Percentiles rank a stretch among this genome's conserved stretches.
phyloP scores from a whole-genome alignment of 2,888 invertebrate species.

The Drosophila demipolita region DNA sequence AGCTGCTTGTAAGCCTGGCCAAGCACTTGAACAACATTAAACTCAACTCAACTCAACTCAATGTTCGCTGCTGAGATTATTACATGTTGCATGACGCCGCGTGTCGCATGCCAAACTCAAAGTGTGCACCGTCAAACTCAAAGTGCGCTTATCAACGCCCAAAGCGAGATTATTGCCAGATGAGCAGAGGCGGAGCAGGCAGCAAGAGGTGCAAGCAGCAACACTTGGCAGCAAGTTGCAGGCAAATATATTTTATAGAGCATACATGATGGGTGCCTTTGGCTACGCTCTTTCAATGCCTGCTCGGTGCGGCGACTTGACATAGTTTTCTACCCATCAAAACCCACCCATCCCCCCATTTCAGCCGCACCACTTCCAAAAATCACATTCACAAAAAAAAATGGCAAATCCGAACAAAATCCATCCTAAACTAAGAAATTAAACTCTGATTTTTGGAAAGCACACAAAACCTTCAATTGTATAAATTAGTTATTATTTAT shows the following conservation, averaged over 20 bases:
- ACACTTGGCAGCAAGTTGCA: conserved; percentile 48
- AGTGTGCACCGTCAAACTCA: conserved; percentile 51
- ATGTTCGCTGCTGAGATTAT: conserved; percentile 69
- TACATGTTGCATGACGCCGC: conserved; percentile 56
- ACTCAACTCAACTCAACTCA: conserved; percentile 70
- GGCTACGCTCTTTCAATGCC: conserved; percentile 30
- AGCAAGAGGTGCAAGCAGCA: neutral
- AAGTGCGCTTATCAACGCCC: conserved; percentile 78
- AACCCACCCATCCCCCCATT: neutral
- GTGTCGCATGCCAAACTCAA: conserved; percentile 39
- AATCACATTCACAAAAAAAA: neutral
- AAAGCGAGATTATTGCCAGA: conserved; percentile 41
- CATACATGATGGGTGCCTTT: conserved; percentile 56
- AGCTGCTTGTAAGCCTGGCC: conserved; percentile 8
- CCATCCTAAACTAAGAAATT: too few relatives aligned
- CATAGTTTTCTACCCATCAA: conserved; percentile 38
- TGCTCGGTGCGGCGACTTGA: conserved; percentile 47
- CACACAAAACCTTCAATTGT: neutral
- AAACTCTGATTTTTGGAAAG: neutral
- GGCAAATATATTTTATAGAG: conserved; percentile 73
- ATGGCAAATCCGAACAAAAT: neutral
- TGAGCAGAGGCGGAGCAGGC: conserved; percentile 15
- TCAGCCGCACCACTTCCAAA: neutral
- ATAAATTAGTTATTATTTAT: neutral
- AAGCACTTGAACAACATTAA: conserved; percentile 73